Base-by-base conservation (phyloP, 1,140 invertebrate genomes). In the Tetranychus urticae region DNA sequence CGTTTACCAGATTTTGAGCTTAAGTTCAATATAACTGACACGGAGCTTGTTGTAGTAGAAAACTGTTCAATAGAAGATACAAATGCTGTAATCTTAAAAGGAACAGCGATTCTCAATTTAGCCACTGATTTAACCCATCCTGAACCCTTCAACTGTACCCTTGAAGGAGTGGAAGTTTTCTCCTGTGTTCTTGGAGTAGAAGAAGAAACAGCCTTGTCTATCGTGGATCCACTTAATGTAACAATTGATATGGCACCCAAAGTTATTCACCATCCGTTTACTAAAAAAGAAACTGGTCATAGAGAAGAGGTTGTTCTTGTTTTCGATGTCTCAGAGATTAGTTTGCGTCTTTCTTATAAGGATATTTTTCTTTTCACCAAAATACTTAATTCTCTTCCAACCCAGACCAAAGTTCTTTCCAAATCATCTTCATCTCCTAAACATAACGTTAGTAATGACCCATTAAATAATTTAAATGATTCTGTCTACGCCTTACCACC, bases 11-110 rank as follows among this genome's bases (percentile, higher is more conserved):
- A 81, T 6, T 81, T 86, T 69, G 88, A 93, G 71, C 72, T 96
- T 23, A 90, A 92, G 72, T 74, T 97, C 4, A 97, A 96, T 73
- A 82, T 97, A 3, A 90, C 87, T 0, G 88, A 97, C 70, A 96
- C 89, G 2, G 89, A 97, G 75, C 74, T 97, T 35, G 88, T 97
- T 34, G 75, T 97, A 5, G 84, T 97, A 0, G 92, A 97, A 72
- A 83, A 96, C 69, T 82, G 84, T 3, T 83, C 85, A 3, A 74
- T 83, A 1, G 80, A 80, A 73, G 89, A 96, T 71, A 85, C 89
- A 0, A 91, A 90, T 73, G 88, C 90, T 36, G 87, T 96, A 3
- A 97, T 97, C 69, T 75, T 97, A 0, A 90, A 88, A 74, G 82
- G 84, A 67, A 66, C 63, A 39, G 56, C 55, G 35, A 48, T 62